Conservation (phyloP, 2,113 vertebrate species). For the Boulengeromyrus knoepffleri region DNA sequence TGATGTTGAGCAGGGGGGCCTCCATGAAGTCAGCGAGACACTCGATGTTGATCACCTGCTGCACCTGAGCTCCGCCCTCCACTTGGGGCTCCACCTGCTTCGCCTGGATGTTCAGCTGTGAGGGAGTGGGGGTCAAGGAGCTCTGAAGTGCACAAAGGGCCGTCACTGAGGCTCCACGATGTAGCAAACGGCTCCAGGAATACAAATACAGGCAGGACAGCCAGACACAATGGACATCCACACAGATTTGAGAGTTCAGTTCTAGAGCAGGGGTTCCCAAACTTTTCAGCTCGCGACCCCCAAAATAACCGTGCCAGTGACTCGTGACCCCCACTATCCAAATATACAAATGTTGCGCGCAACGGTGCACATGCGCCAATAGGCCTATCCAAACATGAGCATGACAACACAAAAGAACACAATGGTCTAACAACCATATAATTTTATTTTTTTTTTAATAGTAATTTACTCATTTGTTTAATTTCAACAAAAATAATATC, state of each 20-base stretch:
- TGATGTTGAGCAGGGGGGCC: slow-evolving; percentile 75
- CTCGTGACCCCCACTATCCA: too few species aligned
- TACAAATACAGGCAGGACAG: neutral
- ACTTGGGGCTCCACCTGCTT: slow-evolving; percentile 78
- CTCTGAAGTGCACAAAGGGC: neutral
- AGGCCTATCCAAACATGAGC: too few species aligned
- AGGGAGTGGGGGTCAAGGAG: slow-evolving; percentile 49
- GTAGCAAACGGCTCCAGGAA: neutral
- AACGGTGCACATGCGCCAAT: too few species aligned
- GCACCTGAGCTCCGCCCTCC: slow-evolving; percentile 84
- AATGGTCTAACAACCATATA: too few species aligned
- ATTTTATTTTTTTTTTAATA: too few species aligned
- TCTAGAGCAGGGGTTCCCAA: neutral
- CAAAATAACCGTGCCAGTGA: too few species aligned
- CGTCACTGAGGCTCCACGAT: neutral
- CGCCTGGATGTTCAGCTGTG: slow-evolving; percentile 82
- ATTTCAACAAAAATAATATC: too few species aligned
- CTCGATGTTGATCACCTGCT: slow-evolving; percentile 89
- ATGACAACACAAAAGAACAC: too few species aligned
- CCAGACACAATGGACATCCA: neutral
- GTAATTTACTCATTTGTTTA: too few species aligned
- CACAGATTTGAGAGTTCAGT: neutral
- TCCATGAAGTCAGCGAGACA: slow-evolving; percentile 77
- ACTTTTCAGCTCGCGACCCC: too few species aligned
- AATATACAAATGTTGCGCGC: too few species aligned